Conservation (phyloP, 2,797 vertebrate genomes). For the Kryptopterus vitreolus region DNA sequence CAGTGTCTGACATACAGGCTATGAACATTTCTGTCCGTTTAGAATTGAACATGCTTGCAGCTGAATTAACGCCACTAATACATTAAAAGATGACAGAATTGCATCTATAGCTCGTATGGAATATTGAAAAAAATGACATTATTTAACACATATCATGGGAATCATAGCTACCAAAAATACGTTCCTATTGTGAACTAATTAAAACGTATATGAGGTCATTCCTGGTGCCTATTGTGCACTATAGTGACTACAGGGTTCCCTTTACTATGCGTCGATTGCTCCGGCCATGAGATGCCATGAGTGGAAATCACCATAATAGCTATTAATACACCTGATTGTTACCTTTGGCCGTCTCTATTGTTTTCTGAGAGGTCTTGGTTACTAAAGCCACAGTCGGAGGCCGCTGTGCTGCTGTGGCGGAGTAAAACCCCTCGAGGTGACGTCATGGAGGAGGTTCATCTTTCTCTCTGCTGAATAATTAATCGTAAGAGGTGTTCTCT, state of each 20-base stretch:
- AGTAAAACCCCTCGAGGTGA: slow-evolving; percentile 3
- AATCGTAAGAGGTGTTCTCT: not conserved
- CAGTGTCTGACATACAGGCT: not conserved
- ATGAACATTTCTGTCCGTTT: not conserved
- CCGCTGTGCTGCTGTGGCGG: slow-evolving; percentile 10
- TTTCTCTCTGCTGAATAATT: slow-evolving; percentile 17
- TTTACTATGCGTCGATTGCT: not conserved
- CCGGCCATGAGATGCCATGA: not conserved
- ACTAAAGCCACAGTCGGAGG: slow-evolving; percentile 20
- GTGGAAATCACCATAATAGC: not conserved
- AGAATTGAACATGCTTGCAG: no score
- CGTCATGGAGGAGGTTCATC: not conserved
- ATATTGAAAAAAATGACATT: not conserved
- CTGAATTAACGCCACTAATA: no score
- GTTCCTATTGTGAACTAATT: no score
- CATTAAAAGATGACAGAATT: no score
- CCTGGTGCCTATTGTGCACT: not conserved
- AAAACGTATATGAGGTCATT: not conserved
- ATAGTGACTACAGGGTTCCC: no score
- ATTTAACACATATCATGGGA: not conserved
- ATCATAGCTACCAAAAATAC: not conserved
- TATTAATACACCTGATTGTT: slow-evolving; percentile 19
- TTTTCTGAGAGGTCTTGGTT: slow-evolving; percentile 28
- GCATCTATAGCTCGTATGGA: no score
- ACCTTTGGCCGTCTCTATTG: slow-evolving; percentile 15